Conservation (phyloP, 1,140 invertebrate genomes). For the Philotrypesis tridentata region DNA sequence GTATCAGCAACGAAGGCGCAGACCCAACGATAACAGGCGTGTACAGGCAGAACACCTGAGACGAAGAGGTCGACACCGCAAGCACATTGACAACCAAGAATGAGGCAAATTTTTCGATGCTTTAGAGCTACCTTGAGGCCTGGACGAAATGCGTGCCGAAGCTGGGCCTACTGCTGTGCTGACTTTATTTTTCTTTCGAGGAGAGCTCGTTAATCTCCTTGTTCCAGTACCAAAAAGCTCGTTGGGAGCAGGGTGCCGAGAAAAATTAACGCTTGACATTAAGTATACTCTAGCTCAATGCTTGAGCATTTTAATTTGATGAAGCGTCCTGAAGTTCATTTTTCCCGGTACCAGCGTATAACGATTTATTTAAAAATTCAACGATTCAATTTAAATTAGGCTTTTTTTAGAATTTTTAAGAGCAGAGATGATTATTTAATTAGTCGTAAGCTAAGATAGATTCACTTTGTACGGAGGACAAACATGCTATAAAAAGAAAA, state of each 20-base stretch:
- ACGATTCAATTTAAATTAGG: background rate
- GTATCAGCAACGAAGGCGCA: background rate
- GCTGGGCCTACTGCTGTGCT: background rate
- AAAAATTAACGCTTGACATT: background rate
- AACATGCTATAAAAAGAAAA: background rate
- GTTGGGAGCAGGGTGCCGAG: background rate
- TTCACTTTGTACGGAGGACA: background rate
- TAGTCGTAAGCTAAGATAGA: background rate
- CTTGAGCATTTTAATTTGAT: background rate
- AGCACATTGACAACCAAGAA: background rate
- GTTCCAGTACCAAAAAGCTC: background rate
- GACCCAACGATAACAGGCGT: constrained; percentile 25
- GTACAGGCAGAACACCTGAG: constrained; percentile 46
- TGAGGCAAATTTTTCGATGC: background rate
- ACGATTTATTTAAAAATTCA: background rate
- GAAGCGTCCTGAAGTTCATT: background rate
- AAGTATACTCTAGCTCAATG: too few relatives aligned
- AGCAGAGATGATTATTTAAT: background rate
- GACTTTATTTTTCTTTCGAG: background rate
- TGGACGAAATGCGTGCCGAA: background rate
- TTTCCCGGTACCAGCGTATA: background rate
- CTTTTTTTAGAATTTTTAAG: background rate
- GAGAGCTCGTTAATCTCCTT: background rate
- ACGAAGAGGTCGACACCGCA: constrained; percentile 52
- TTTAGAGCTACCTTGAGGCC: background rate